Evolutionary conservation across 2,888 invertebrate genomes (phyloP).

Genomic region (Saturnia pavonia): DNA sequence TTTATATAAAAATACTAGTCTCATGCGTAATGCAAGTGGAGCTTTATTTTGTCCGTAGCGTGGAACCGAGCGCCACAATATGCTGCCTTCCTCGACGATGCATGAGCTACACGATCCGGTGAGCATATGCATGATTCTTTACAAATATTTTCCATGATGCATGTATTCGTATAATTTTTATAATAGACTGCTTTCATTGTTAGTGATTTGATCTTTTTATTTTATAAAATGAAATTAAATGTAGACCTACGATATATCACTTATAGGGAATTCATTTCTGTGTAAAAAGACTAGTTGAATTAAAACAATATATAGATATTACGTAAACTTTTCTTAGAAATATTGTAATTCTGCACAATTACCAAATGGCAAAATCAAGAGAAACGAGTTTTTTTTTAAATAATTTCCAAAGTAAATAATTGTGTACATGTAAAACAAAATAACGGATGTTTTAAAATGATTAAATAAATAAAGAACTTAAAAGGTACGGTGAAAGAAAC

Average conservation of each 20-base stretch:
- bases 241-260: not conserved
- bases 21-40: not conserved
- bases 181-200: constrained; percentile 57
- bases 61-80: constrained; percentile 72
- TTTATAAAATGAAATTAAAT: constrained; percentile 13
- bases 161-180: constrained; percentile 51
- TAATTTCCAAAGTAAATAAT: no score
- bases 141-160: constrained; percentile 45
- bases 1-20: not conserved
- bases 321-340: not conserved
- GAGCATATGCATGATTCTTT: constrained; percentile 53
- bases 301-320: not conserved
- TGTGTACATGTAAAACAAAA: not conserved
- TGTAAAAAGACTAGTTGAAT: not conserved
- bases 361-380: not conserved
- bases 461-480: not conserved
- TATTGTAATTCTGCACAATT: not conserved
- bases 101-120: constrained; percentile 83
- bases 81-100: constrained; percentile 81
- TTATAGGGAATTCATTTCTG: not conserved
- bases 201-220: constrained; percentile 48
- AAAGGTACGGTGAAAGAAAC: not conserved
- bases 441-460: not conserved
- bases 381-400: no score
- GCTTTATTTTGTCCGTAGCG: constrained; percentile 51